Evolutionary conservation across 2,888 invertebrate genomes (phyloP), one percentile per base, ranked within the genome.

Genomic region (Melieria omissa): DNA sequence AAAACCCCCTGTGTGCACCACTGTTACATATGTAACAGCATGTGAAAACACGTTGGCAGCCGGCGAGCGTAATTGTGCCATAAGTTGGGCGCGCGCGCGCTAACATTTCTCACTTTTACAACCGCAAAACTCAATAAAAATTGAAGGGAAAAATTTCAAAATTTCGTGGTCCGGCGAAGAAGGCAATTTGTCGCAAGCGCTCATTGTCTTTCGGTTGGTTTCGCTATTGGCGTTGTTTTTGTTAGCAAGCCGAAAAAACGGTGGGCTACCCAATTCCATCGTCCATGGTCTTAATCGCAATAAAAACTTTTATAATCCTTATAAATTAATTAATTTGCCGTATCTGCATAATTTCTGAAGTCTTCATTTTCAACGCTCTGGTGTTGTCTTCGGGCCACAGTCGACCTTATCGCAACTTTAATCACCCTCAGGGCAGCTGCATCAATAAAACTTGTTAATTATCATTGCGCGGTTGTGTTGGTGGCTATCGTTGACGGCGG

Each of bases 311-410:
- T 78, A 78, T 76, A 79, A 79, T 76, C 74, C 79, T 80, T 82
- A 83, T 84, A 84, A 84, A 84, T 84, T 84, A 84, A 84, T 84
- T 84, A 84, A 85, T 85, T 84, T 85, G 80, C 78, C 81, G 81
- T 84, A 74, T 75, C 75, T 73, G 66, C 62, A 55, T 66, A 73
- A 78, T 78, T 78, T 78, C 76, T 79, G 82, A 78, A 79, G 80
- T 83, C 81, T 74, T 67, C 74, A 61, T 65, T 55, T 52, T n/a
- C 42, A 4, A 8, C 66, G 52, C 41, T 49, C 29, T 57, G 62
- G 52, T 42, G 45, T 66, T 58, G 58, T 60, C 58, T 49, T 54
- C 61, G 65, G 73, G 49, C 47, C 65, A 64, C 72, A 16, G 67
- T 65, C 29, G 69, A 46, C 5, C 72, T 71, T 72, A 71, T 74